Conservation (phyloP, 2,888 invertebrate species). For the Hyppa rectilinea region DNA sequence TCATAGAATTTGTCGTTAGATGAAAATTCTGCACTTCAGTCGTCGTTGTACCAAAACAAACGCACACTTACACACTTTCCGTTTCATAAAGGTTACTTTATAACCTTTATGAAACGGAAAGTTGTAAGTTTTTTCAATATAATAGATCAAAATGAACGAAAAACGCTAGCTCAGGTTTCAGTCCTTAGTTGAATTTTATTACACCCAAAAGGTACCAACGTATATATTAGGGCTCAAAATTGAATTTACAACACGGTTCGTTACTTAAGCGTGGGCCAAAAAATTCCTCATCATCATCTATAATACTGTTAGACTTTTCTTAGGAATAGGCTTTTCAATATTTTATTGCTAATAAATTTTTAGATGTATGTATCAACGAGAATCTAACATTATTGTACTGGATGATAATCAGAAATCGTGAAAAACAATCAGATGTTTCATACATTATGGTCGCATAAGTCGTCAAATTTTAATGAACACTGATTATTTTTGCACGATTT, state of each 20-base stretch:
- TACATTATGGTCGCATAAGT: too few relatives aligned
- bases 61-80: too few relatives aligned
- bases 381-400: neutral
- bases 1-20: neutral
- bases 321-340: neutral
- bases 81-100: too few relatives aligned
- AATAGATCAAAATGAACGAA: neutral
- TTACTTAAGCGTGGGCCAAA: neutral
- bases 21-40: neutral
- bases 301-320: neutral
- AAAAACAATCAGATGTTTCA: too few relatives aligned
- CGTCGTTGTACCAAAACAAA: neutral
- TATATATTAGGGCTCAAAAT: neutral
- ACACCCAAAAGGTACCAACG: neutral
- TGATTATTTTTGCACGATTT: too few relatives aligned
- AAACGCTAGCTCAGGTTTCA: neutral
- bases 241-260: constrained; percentile 4
- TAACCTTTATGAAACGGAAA: neutral
- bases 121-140: neutral
- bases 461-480: too few relatives aligned
- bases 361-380: neutral
- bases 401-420: too few relatives aligned
- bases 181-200: constrained; percentile 14
- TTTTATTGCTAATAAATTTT: neutral
- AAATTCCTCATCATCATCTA: neutral